Percentiles rank a stretch among this genome's conserved stretches.
Evolutionary conservation across 1,140 invertebrate species (phyloP).

Genomic region (Amyelois transitella): DNA sequence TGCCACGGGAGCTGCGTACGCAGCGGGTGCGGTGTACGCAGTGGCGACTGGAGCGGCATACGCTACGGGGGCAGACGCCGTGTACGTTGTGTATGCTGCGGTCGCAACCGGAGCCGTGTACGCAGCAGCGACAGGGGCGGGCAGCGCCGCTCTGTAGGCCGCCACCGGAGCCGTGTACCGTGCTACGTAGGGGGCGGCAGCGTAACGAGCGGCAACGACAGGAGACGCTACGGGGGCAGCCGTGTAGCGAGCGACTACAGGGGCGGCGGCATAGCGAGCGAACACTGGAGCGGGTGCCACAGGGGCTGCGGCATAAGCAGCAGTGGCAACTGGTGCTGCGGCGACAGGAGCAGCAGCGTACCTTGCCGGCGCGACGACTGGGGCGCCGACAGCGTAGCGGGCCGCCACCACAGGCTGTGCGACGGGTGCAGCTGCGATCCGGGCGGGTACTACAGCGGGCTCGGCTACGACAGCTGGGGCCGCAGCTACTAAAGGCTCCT

Average conservation of each 20-base stretch:
- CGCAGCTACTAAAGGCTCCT: conserved; percentile 54
- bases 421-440: conserved; percentile 22
- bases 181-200: conserved; percentile 18
- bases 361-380: conserved; percentile 18
- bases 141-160: conserved; percentile 8
- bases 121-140: conserved; percentile 16
- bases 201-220: conserved; percentile 23
- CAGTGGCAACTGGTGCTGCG: conserved; percentile 19
- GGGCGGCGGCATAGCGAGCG: conserved; percentile 23
- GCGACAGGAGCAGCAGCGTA: conserved; percentile 12
- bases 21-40: conserved; percentile 23
- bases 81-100: conserved; percentile 14
- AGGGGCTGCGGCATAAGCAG: neutral
- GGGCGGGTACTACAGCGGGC: conserved; percentile 36
- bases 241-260: conserved; percentile 23
- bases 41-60: conserved; percentile 14
- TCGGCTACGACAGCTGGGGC: conserved; percentile 51
- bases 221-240: conserved; percentile 18
- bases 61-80: conserved; percentile 10
- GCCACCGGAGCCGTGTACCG: conserved; percentile 17
- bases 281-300: conserved; percentile 6
- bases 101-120: conserved; percentile 11
- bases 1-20: conserved; percentile 19
- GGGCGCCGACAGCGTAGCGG: conserved; percentile 22
- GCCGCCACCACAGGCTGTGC: conserved; percentile 22